phyloP scores from a whole-genome alignment of 2,797 vertebrate genomes.

The Caiman crocodilus region DNA sequence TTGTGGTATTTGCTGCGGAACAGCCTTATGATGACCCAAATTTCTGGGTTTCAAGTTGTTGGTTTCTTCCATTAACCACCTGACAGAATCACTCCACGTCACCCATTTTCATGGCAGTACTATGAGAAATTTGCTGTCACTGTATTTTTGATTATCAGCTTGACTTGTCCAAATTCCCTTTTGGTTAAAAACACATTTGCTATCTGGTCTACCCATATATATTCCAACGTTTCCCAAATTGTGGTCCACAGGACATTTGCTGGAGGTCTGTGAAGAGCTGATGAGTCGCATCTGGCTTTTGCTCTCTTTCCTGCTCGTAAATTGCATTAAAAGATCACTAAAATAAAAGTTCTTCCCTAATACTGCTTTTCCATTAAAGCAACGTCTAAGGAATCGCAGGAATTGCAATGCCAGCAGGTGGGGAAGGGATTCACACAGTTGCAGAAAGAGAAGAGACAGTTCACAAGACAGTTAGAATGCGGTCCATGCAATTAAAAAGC shows the following conservation, averaged over 20 bases:
- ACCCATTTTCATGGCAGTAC: background rate
- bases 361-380: constrained; percentile 45
- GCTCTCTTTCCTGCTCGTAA: background rate
- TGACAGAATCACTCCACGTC: constrained; percentile 8
- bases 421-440: constrained; percentile 17
- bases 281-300: constrained; percentile 13
- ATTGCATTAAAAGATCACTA: constrained; percentile 15
- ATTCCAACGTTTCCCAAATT: constrained; percentile 12
- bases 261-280: background rate
- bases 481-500: constrained; percentile 52
- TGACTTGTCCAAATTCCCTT: background rate
- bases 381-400: constrained; percentile 59
- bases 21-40: background rate
- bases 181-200: constrained; percentile 10
- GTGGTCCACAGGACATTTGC: background rate
- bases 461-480: constrained; percentile 55
- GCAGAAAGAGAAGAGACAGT: constrained; percentile 35
- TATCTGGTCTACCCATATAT: background rate
- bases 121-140: background rate
- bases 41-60: background rate
- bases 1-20: background rate
- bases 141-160: constrained; percentile 17
- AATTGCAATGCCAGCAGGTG: constrained; percentile 51
- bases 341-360: background rate
- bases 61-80: background rate